These are phyloP conservation scores for Styela clava DNA, from an alignment of 23 tunicate species.

Conservation along the genomic window DNA sequence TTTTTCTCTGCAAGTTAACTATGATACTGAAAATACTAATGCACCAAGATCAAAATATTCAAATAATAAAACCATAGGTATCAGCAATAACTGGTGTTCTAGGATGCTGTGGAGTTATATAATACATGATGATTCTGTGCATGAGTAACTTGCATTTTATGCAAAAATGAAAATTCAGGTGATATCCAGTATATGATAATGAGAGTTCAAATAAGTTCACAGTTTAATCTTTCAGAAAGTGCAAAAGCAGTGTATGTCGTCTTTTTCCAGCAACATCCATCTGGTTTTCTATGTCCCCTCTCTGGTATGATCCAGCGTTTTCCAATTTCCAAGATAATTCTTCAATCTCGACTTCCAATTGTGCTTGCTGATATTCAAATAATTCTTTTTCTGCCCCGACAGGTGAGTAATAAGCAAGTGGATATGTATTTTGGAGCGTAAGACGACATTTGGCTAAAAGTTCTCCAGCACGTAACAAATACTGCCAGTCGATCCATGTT, in stretches of 20 bases:
- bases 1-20: too few species aligned
- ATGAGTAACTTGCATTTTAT: too few species aligned
- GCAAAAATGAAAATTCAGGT: too few species aligned
- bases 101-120: too few species aligned
- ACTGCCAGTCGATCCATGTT: slow-evolving; percentile 97
- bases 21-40: too few species aligned
- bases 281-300: slow-evolving; percentile 83
- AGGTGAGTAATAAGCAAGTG: slow-evolving; percentile 76
- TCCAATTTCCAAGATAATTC: slow-evolving; percentile 91
- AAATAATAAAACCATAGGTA: too few species aligned
- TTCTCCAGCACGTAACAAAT: slow-evolving; percentile 85
- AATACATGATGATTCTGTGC: too few species aligned
- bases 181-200: too few species aligned
- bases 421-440: slow-evolving; percentile 88
- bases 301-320: slow-evolving; percentile 51
- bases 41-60: too few species aligned
- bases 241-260: slow-evolving; percentile 51
- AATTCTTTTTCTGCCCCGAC: slow-evolving; percentile 70
- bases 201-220: background rate
- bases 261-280: slow-evolving; percentile 81
- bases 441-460: slow-evolving; percentile 89
- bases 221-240: slow-evolving; percentile 20
- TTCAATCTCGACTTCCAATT: slow-evolving; percentile 89
- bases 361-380: slow-evolving; percentile 95
- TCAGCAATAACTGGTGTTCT: too few species aligned